phyloP scores from a whole-genome alignment of 2,113 vertebrate species.

The Sapajus apella region DNA sequence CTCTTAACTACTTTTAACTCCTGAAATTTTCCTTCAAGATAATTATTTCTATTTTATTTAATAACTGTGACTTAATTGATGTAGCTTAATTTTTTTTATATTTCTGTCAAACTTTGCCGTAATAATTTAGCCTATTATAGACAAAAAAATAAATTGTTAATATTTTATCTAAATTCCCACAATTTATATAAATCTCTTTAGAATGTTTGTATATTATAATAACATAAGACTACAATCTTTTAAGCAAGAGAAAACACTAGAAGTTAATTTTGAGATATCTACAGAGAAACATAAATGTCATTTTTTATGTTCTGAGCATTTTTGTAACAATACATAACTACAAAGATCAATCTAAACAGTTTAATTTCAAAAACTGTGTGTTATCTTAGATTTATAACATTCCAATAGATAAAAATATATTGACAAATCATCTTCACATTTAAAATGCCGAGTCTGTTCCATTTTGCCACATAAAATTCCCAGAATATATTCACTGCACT shows the following conservation, averaged over 20 bases:
- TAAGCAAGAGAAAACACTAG: not conserved
- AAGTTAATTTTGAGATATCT: not conserved
- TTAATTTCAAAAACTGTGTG: not conserved
- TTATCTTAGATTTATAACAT: not conserved
- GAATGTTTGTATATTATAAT: not conserved
- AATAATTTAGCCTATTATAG: not conserved
- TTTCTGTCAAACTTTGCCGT: not conserved
- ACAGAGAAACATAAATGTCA: not conserved
- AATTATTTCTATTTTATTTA: not conserved
- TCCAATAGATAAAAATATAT: not conserved
- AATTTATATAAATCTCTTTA: not conserved
- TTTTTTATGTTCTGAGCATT: not conserved
- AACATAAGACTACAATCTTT: not conserved
- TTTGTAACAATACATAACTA: not conserved
- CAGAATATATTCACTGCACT: not conserved
- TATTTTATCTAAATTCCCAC: not conserved
- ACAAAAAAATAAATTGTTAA: not conserved
- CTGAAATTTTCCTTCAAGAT: not conserved
- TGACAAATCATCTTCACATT: not conserved
- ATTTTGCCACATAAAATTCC: not conserved
- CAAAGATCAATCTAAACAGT: not conserved
- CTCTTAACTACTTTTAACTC: not conserved
- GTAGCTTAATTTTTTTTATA: not conserved
- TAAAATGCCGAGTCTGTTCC: not conserved
- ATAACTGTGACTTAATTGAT: not conserved